These are phyloP conservation scores for Metridium senile DNA, from an alignment of 92 coral and sea anemone genomes.

Conservation along the genomic window DNA sequence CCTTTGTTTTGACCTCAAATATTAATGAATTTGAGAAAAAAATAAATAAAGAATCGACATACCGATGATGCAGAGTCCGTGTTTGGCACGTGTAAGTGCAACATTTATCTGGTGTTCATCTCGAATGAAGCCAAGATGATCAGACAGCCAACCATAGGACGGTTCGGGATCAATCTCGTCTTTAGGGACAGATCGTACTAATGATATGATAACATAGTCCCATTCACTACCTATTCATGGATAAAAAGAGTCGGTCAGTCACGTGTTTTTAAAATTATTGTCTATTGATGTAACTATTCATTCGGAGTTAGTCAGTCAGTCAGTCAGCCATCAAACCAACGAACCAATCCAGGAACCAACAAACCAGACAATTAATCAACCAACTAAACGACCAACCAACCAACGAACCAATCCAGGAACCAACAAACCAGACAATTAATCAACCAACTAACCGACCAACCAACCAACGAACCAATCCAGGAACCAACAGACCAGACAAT, in stretches of 20 bases:
- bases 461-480: not conserved
- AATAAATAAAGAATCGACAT: not conserved
- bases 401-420: too few species aligned
- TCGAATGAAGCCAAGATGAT: constrained; percentile 71
- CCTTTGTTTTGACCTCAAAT: not conserved
- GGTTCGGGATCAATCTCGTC: constrained; percentile 80
- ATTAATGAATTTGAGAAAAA: not conserved
- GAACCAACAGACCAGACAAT: not conserved
- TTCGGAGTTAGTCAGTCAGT: too few species aligned
- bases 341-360: too few species aligned
- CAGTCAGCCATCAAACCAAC: too few species aligned
- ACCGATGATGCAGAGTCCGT: constrained; percentile 87
- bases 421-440: too few species aligned
- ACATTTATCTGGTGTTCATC: constrained; percentile 96
- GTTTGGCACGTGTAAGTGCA: constrained; percentile 87
- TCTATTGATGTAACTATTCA: too few species aligned
- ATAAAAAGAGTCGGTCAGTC: too few species aligned
- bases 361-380: too few species aligned
- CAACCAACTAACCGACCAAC: not conserved
- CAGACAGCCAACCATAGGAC: constrained; percentile 67
- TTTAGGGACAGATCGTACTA: constrained; percentile 85
- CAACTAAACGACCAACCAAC: too few species aligned
- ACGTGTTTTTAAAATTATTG: too few species aligned
- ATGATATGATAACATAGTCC: constrained; percentile 92
- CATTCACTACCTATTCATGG: constrained; percentile 82